Evolutionary conservation across 2,797 vertebrate genomes (phyloP), one percentile per base, ranked within the genome.

Genomic region (Lagodon rhomboides): DNA sequence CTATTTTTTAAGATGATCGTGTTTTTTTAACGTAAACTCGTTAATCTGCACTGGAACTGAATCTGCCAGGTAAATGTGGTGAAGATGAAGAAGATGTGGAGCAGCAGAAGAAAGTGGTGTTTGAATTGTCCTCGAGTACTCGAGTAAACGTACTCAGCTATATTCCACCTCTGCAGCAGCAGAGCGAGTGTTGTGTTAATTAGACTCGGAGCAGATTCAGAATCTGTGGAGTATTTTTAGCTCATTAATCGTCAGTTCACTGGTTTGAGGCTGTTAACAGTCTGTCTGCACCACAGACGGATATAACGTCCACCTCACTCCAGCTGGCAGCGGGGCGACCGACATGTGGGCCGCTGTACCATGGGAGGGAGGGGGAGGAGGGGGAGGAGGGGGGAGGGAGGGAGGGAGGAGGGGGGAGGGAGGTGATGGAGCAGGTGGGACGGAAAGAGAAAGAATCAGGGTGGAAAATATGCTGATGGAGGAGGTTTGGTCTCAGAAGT

Each of bases 201-300:
- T 27, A 16, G 51, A 44, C 64, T 1, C 3, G n/a, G 62, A 5
- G 46, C 62, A 34, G 64, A 23, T 10, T 38, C 0, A 15, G 30
- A 5, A 30, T 30, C 30, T n/a, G 53, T 65, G 25, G 50, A 41
- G 16, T 66, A 79, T 78, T 83, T 83, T 74, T 74, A 83, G 47
- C 55, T 41, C 59, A 16, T 68, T 41, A 59, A 41, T 68, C 65
- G 47, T 64, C 67, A 70, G 66, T 49, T 70, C 13, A 22, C 43
- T 38, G 60, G 53, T 70, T 77, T 16, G 67, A 50, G 67, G 67
- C 67, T 4, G 54, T 51, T 27, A 70, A 46, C 51, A 46, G 17
- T 59, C 74, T 47, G 79, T 59, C 75, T 82, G 80, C 68, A 7
- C 11, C 58, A 43, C n/a, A 64, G 27, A 73, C 51, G 50, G 67